Conservation (phyloP, 2,888 invertebrate genomes). For the Dilophus febrilis region DNA sequence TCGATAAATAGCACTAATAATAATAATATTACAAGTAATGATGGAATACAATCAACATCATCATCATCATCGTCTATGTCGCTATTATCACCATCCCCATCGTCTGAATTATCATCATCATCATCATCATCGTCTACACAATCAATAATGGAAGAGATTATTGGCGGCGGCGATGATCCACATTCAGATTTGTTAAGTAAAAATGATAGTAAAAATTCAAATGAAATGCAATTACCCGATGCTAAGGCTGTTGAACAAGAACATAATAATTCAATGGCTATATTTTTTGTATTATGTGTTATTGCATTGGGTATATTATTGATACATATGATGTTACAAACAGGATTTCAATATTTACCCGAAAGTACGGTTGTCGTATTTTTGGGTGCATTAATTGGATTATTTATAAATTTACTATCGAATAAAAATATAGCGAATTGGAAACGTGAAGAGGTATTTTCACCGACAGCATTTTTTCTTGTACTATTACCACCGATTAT, state of each 20-base stretch:
- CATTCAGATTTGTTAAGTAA: background rate
- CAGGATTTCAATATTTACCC: constrained; percentile 90
- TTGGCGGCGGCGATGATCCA: background rate
- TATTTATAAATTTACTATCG: constrained; percentile 77
- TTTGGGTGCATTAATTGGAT: constrained; percentile 81
- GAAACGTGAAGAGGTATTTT: constrained; percentile 95
- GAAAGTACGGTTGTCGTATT: constrained; percentile 96
- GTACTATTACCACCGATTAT: constrained; percentile 95
- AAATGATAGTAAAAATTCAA: too few relatives aligned
- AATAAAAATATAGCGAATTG: constrained; percentile 81
- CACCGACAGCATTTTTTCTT: constrained; percentile 94
- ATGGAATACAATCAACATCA: constrained; percentile 4
- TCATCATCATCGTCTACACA: constrained; percentile 1
- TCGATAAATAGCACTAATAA: background rate
- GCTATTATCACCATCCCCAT: constrained; percentile 4
- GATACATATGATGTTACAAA: constrained; percentile 88
- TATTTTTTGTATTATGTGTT: constrained; percentile 94
- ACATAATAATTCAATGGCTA: constrained; percentile 90
- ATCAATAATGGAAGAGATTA: too few relatives aligned
- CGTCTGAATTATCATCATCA: background rate
- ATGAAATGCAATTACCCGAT: constrained; percentile 65
- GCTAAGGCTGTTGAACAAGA: constrained; percentile 89
- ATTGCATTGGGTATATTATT: constrained; percentile 84
- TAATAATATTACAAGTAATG: background rate
- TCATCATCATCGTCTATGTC: constrained; percentile 6